Base-by-base conservation (phyloP, 2,888 invertebrate species). In the Eupithecia inturbata region DNA sequence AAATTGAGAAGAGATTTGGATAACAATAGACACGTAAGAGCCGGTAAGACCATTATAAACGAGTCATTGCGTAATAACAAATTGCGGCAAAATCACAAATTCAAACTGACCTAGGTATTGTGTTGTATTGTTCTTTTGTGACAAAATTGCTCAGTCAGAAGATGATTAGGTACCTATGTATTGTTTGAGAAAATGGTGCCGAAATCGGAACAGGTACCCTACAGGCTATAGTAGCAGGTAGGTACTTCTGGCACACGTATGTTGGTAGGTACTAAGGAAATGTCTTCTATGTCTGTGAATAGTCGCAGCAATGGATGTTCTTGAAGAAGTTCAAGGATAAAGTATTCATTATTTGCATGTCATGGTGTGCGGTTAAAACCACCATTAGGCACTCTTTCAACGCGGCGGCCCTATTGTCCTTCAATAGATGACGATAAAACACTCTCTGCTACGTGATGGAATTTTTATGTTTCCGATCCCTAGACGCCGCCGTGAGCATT, bases 391-490 rank as follows among this genome's bases (percentile, higher is more conserved):
- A 86, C 88, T 73, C 71, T 91, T 89, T 87, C 83, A 83, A 85
- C 84, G 86, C 88, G 87, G 90, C 87, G 87, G 90, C 87, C 87
- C 92, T 90, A 92, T 94, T 94, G 94, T 93, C 90, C 90, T 88
- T 84, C 88, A 81, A 88, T 91, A 85, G 87, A 88, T 87, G 87
- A 85, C 89, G 87, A 92, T 93, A 91, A 91, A 92, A 88, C 85
- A 88, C 85, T 86, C 86, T 84, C 85, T 66, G 66, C 16, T 89
- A 90, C 93, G 94, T 93, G 94, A 90, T 84, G 91, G 94, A 88
- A 93, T 94, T 91, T 93, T 93, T 93, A 94, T 94, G 85, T 91
- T 91, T 94, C 94, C 93, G 91, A 93, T 92, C 86, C 84, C 79
- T 87, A 87, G 83, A 87, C 89, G 85, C 85, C 89, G 84, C 85